phyloP scores from a whole-genome alignment of 2,888 invertebrate species.

The Rhagophthalmus giganteus region DNA sequence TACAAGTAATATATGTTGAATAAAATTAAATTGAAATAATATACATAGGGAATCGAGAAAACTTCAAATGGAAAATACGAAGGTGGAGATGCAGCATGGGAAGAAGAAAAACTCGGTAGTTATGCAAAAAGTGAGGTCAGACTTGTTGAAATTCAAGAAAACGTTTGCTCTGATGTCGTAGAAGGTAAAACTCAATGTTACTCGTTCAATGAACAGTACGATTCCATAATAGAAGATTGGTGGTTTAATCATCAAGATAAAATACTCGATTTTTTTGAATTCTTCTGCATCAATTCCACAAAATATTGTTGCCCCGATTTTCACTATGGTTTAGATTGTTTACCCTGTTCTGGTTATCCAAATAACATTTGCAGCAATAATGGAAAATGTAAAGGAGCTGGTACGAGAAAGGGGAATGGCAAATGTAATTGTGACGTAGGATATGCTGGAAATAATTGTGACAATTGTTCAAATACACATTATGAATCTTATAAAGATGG shows the following conservation, averaged over 20 bases:
- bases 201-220: slow-evolving; percentile 79
- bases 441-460: slow-evolving; percentile 78
- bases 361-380: slow-evolving; percentile 77
- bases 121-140: slow-evolving; percentile 88
- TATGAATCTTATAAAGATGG: slow-evolving; percentile 76
- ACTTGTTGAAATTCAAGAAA: slow-evolving; percentile 87
- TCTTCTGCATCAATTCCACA: slow-evolving; percentile 78
- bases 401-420: slow-evolving; percentile 91
- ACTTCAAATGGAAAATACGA: slow-evolving; percentile 88
- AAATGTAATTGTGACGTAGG: slow-evolving; percentile 84
- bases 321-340: slow-evolving; percentile 82
- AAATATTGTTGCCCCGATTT: slow-evolving; percentile 82
- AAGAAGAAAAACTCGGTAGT: slow-evolving; percentile 80
- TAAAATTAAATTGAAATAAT: slow-evolving; percentile 6
- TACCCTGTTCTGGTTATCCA: slow-evolving; percentile 75
- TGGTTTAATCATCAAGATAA: slow-evolving; percentile 70
- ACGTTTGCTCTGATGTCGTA: slow-evolving; percentile 75
- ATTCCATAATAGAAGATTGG: slow-evolving; percentile 84
- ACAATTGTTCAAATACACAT: slow-evolving; percentile 73
- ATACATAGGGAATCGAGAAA: slow-evolving; percentile 71
- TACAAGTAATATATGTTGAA: background rate
- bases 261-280: slow-evolving; percentile 64
- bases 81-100: slow-evolving; percentile 93
- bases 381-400: slow-evolving; percentile 79
- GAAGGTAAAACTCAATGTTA: slow-evolving; percentile 81